Evolutionary conservation across 2,113 vertebrate species (phyloP).

Genomic region (Calyptommatus sinebrachiatus): DNA sequence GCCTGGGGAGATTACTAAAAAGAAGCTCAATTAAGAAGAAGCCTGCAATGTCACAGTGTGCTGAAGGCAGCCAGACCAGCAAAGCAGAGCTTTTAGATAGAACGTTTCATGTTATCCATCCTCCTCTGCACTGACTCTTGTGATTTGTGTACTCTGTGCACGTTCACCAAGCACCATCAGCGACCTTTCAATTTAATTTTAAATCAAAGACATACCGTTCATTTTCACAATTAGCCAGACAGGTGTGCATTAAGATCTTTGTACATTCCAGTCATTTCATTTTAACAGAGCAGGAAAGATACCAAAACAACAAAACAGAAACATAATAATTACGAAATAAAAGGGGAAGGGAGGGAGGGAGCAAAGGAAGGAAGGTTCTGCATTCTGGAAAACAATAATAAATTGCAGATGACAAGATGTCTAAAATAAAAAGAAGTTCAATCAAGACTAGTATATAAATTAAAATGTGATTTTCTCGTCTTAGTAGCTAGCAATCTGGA

Average conservation of each 20-base stretch:
- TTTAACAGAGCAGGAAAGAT: background rate
- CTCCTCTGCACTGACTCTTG: background rate
- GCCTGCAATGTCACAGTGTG: background rate
- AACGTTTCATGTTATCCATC: slow-evolving; percentile 12
- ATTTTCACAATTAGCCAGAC: slow-evolving; percentile 47
- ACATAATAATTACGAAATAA: background rate
- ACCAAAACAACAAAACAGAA: background rate
- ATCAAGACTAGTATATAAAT: background rate
- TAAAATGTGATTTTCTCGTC: background rate
- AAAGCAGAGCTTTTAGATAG: slow-evolving; percentile 2
- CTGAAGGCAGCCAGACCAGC: slow-evolving; percentile 19
- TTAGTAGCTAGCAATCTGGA: background rate
- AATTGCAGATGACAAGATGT: slow-evolving; percentile 13
- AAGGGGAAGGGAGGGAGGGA: no score
- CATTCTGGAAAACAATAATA: background rate
- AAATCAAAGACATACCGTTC: slow-evolving; percentile 28
- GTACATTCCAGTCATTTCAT: slow-evolving; percentile 32
- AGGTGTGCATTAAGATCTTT: slow-evolving; percentile 33
- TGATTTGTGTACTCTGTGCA: slow-evolving; percentile 29
- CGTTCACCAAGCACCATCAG: slow-evolving; percentile 51
- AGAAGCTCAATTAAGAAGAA: background rate
- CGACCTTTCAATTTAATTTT: slow-evolving; percentile 51
- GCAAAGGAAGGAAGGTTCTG: no score
- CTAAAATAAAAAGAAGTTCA: background rate
- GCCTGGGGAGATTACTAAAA: slow-evolving; percentile 4